Base-by-base conservation (phyloP, 2,888 invertebrate species). In the Carabus problematicus region DNA sequence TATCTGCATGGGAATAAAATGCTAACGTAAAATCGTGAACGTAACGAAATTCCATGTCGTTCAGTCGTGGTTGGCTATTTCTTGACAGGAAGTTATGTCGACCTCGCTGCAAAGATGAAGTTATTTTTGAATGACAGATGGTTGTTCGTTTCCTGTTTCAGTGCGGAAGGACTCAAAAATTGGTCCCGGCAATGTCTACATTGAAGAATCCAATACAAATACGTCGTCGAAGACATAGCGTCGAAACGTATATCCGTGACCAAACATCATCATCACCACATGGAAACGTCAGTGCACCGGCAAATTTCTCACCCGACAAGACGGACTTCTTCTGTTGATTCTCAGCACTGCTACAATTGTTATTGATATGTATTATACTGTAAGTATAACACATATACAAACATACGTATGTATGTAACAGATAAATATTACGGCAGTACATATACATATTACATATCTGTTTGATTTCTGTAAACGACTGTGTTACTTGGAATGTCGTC, bases 141-240 rank as follows among this genome's bases (percentile, higher is more conserved):
- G 70, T 70, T 39, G 67, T 63, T 70, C 70, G 70, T 73, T 75
- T 77, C 77, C 75, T 77, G 75, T 81, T 81, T 69, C 80, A 82
- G 81, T 81, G 74, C 79, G 82, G 76, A 81, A 82, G 77, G 80
- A 82, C 75, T 79, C 79, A 73, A 79, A 80, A 74, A 77, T 78
- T 73, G 77, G 79, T 58, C 75, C 75, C 64, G 82, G 82, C 54
- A 83, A 83, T 75, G 82, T 83, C 70, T 83, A 83, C 77, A 83
- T 82, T 73, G 81, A 82, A 76, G 82, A 82, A 73, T 75, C 76
- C 68, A 73, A 72, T 67, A 72, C 70, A 47, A 73, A 68, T 60
- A 54, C 61, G 39, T 59, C 66, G 42, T 42, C 69, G 66, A 66
- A 66, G 41, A 43, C 58, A 66, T 66, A 56, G 58, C 66, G 41